A percentile compares a stretch with the other conserved stretches of the same genome.
These are phyloP conservation scores for Celastrina argiolus DNA, from an alignment of 2,888 invertebrate genomes.

Conservation along the genomic window DNA sequence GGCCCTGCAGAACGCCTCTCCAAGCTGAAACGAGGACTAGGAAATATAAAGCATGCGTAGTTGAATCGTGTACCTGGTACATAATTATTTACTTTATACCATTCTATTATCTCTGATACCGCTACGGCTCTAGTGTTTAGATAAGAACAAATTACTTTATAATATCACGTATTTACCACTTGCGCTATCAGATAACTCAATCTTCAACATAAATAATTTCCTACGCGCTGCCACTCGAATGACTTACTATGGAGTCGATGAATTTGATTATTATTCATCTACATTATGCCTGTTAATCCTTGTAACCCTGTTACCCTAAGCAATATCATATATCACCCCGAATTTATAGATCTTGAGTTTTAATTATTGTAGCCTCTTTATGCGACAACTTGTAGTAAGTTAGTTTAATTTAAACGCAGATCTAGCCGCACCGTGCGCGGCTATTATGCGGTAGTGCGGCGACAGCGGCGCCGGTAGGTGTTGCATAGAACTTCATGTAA, in stretches of 20 bases:
- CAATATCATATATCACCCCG: not conserved
- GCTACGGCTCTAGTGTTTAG: not conserved
- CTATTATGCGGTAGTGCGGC: too few species aligned
- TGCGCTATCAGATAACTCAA: conserved; percentile 13
- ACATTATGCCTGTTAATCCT: not conserved
- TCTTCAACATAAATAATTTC: not conserved
- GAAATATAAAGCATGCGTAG: too few species aligned
- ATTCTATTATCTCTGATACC: not conserved
- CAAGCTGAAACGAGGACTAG: too few species aligned
- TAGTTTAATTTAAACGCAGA: too few species aligned
- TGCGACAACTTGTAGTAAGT: too few species aligned
- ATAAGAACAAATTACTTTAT: conserved; percentile 17
- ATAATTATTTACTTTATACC: not conserved
- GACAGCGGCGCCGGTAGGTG: too few species aligned
- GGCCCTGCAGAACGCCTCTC: too few species aligned
- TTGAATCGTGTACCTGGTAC: too few species aligned
- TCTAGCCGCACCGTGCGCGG: too few species aligned
- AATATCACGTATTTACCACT: conserved; percentile 16
- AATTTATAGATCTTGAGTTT: not conserved
- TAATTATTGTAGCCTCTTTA: too few species aligned
- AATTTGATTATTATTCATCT: not conserved
- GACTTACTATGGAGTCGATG: not conserved
- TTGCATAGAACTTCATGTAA: too few species aligned
- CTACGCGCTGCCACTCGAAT: not conserved
- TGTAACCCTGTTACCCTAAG: not conserved